These are phyloP conservation scores for Scytalopus superciliaris DNA, from an alignment of 2,113 vertebrate genomes.

Conservation along the genomic window DNA sequence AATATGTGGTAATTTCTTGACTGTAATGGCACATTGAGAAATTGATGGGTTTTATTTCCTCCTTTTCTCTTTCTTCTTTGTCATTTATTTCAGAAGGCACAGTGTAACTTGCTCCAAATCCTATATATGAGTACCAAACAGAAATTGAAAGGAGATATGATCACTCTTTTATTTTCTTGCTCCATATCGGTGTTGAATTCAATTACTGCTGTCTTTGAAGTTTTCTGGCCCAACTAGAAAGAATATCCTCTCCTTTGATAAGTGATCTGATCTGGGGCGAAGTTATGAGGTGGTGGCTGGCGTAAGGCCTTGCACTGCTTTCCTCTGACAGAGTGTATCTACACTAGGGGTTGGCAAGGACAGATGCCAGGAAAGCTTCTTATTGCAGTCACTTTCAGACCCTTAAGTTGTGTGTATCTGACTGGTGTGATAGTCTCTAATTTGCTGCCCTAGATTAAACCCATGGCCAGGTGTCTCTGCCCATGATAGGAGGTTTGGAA, in stretches of 20 bases:
- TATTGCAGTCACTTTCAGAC: neutral
- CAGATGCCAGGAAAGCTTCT: neutral
- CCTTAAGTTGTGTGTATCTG: neutral
- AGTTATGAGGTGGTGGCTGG: neutral
- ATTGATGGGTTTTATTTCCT: neutral
- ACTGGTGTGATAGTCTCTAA: neutral
- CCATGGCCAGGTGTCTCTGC: neutral
- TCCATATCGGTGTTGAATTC: neutral
- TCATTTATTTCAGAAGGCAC: neutral
- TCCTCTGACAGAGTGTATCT: neutral
- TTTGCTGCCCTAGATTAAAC: neutral
- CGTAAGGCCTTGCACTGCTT: accelerated
- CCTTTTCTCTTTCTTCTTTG: neutral
- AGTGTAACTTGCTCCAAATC: neutral
- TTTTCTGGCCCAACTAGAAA: neutral
- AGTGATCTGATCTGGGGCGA: neutral
- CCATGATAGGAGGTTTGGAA: neutral
- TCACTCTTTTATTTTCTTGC: neutral
- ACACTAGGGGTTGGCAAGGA: neutral
- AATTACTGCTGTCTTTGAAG: neutral
- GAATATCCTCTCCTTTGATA: neutral
- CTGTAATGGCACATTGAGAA: neutral
- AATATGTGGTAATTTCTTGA: neutral
- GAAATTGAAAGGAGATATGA: neutral
- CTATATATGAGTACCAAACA: neutral